These are phyloP conservation scores for Noturus placidus DNA, from an alignment of 2,113 vertebrate genomes.

Conservation along the genomic window DNA sequence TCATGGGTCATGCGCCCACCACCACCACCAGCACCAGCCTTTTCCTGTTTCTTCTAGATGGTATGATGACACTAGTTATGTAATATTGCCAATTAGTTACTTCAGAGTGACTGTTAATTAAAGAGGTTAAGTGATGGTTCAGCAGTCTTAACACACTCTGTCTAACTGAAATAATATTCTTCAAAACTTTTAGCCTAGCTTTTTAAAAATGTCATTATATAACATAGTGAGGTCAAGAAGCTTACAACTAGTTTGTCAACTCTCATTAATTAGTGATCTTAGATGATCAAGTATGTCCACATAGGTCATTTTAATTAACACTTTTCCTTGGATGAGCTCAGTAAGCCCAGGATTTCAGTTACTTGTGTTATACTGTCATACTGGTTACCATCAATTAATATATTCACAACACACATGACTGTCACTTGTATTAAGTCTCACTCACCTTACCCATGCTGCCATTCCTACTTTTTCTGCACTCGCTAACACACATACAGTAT, in stretches of 20 bases:
- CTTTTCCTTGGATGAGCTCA: neutral
- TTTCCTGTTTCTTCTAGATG: neutral
- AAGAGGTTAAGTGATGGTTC: slow-evolving; percentile 59
- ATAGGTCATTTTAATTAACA: slow-evolving; percentile 1
- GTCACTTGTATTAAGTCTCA: too few species aligned
- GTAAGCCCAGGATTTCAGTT: neutral
- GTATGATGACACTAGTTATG: slow-evolving; percentile 50
- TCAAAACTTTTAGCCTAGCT: slow-evolving; percentile 65
- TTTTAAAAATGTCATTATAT: slow-evolving; percentile 19
- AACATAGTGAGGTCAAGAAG: neutral
- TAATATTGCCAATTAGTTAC: slow-evolving; percentile 61
- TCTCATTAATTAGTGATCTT: slow-evolving; percentile 25
- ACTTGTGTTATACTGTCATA: neutral
- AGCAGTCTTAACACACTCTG: slow-evolving; percentile 56
- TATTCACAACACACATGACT: neutral
- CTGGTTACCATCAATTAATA: neutral
- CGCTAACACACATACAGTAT: neutral
- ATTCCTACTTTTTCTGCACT: neutral
- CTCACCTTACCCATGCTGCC: neutral
- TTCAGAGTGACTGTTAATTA: slow-evolving; percentile 69
- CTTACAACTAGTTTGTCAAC: slow-evolving; percentile 12
- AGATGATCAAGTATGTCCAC: neutral
- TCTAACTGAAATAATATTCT: slow-evolving; percentile 53
- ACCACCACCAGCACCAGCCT: too few species aligned
- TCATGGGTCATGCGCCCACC: too few species aligned